Conservation (phyloP, 2,888 invertebrate genomes). For the Cylloceria caligata region DNA sequence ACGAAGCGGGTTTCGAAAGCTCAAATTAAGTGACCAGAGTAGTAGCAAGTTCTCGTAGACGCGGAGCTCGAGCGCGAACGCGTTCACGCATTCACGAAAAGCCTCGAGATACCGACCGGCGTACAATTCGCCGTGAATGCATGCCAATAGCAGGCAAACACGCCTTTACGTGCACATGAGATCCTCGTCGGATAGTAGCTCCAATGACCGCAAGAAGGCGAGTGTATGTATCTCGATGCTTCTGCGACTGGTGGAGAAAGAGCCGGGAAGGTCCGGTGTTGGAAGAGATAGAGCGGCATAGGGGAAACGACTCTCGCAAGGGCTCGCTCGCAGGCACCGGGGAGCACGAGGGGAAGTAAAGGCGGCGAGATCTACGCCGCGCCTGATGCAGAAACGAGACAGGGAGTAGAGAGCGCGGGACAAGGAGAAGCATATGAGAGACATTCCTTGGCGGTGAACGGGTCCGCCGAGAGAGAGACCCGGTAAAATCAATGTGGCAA, state of each 20-base stretch:
- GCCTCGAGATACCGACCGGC: background rate
- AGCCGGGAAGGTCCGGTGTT: conserved; percentile 41
- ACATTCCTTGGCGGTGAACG: conserved; percentile 66
- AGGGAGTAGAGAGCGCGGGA: conserved; percentile 1
- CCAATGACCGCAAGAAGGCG: conserved; percentile 45
- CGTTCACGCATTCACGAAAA: conserved; percentile 56
- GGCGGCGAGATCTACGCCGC: conserved; percentile 38
- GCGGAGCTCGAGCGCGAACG: conserved; percentile 38
- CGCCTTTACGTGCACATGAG: conserved; percentile 8
- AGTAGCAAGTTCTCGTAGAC: conserved; percentile 55
- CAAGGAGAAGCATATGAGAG: conserved; percentile 50
- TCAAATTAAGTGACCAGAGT: conserved; percentile 52
- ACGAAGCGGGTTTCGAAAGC: background rate
- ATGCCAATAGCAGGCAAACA: conserved; percentile 2
- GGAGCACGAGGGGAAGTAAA: conserved; percentile 6
- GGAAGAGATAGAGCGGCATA: conserved; percentile 18
- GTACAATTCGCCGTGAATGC: conserved; percentile 1
- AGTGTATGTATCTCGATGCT: conserved; percentile 46
- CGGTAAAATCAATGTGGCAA: conserved; percentile 84
- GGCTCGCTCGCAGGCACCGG: conserved; percentile 50
- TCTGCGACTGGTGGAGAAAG: conserved; percentile 54
- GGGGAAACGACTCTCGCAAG: conserved; percentile 59
- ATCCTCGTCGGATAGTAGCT: conserved; percentile 25
- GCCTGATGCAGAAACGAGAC: conserved; percentile 42
- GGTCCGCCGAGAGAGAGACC: conserved; percentile 75